These are phyloP conservation scores for Pseudococcus jackbeardsleyi DNA, from an alignment of 2,888 invertebrate species.

Conservation along the genomic window DNA sequence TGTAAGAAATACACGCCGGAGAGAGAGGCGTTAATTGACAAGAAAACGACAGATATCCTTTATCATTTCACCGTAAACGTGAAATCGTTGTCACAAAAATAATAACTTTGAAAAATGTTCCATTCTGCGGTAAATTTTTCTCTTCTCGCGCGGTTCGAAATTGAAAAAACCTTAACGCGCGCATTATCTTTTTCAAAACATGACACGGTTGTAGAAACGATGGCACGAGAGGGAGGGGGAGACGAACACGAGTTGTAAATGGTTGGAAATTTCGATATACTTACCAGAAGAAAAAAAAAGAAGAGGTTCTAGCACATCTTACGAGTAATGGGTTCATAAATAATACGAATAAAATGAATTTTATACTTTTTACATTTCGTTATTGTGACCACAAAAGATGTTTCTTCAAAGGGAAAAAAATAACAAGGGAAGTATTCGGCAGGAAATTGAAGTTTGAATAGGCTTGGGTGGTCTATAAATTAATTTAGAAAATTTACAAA, in stretches of 20 bases:
- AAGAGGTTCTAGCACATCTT: background rate
- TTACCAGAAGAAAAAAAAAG: background rate
- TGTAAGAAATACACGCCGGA: background rate
- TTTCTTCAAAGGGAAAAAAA: background rate
- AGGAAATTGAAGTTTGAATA: background rate
- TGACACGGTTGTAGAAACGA: background rate
- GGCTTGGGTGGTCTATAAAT: conserved; percentile 16
- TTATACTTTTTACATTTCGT: background rate
- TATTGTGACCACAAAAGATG: background rate
- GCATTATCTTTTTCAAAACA: conserved; percentile 12
- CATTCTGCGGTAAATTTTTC: background rate
- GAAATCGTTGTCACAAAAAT: conserved; percentile 16
- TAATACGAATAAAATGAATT: background rate
- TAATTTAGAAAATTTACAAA: background rate
- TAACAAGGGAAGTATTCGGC: background rate
- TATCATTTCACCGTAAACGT: conserved; percentile 48
- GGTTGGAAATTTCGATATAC: background rate
- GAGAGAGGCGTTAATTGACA: conserved; percentile 48
- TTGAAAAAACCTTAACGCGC: conserved; percentile 9
- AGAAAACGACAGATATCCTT: conserved; percentile 50
- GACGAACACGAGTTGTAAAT: background rate
- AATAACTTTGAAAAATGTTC: conserved; percentile 31
- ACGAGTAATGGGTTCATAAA: background rate
- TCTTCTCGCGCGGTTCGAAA: background rate
- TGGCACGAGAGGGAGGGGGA: background rate